Conservation (phyloP, 2,888 invertebrate species). For the Scaptomyza flava region DNA sequence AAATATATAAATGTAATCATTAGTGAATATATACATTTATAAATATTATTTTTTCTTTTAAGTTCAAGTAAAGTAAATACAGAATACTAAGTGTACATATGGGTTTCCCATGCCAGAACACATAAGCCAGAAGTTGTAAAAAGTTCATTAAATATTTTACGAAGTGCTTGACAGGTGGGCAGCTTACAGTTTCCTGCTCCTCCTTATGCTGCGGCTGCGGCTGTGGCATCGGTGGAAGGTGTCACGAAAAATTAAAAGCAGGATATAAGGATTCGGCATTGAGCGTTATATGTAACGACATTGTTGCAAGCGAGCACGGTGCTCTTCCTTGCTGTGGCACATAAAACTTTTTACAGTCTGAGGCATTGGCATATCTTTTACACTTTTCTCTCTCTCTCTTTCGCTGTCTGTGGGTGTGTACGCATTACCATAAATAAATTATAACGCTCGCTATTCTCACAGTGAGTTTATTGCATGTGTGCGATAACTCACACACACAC, state of each 20-base stretch:
- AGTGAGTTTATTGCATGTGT: conserved; percentile 75
- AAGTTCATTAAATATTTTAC: conserved; percentile 74
- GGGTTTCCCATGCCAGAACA: conserved; percentile 12
- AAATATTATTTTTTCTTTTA: not conserved
- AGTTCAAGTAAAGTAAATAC: not conserved
- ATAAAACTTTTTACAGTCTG: conserved; percentile 70
- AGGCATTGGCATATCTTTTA: conserved; percentile 14
- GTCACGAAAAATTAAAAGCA: conserved; percentile 73
- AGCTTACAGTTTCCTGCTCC: not conserved
- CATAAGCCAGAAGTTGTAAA: conserved; percentile 54
- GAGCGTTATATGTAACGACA: conserved; percentile 65
- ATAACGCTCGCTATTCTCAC: conserved; percentile 72
- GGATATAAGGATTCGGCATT: conserved; percentile 70
- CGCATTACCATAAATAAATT: conserved; percentile 79
- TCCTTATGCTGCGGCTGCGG: not conserved
- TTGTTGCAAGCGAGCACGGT: conserved; percentile 40
- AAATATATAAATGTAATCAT: conserved; percentile 2
- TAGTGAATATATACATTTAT: not conserved
- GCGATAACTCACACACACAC: conserved; percentile 65
- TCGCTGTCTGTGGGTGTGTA: conserved; percentile 38
- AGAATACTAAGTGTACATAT: not conserved
- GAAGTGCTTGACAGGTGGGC: conserved; percentile 52
- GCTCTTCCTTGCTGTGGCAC: conserved; percentile 33
- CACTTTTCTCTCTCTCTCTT: not conserved
- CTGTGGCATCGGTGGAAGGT: conserved; percentile 41